Evolutionary conservation across 2,888 invertebrate genomes (phyloP).

Genomic region (Sinohyriopsis cumingii): DNA sequence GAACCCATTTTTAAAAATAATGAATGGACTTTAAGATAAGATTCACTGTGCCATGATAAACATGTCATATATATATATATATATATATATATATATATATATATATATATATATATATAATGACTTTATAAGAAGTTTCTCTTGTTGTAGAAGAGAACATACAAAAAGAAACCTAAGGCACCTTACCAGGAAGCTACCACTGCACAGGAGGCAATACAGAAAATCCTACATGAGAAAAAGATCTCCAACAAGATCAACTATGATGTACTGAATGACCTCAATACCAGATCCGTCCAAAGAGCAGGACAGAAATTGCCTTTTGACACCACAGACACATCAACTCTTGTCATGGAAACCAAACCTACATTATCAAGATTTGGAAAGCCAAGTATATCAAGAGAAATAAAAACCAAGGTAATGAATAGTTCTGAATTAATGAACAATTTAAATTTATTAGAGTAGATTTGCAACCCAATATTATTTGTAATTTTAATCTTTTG

Average conservation of each 20-base stretch:
- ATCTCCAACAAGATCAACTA: constrained; percentile 98
- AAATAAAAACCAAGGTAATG: constrained; percentile 24
- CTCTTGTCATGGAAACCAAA: constrained; percentile 6
- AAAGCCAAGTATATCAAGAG: constrained; percentile 34
- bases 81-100: too few species aligned
- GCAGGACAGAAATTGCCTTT: background rate
- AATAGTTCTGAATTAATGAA: background rate
- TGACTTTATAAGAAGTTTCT: too few species aligned
- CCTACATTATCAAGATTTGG: constrained; percentile 30
- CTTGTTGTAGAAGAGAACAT: constrained; percentile 48
- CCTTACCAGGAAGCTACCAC: constrained; percentile 68
- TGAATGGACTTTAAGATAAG: too few species aligned
- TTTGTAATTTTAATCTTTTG: too few species aligned
- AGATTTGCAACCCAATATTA: background rate
- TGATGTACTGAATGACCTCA: constrained; percentile 90
- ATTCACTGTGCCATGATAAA: too few species aligned
- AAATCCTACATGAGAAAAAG: constrained; percentile 95
- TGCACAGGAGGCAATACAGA: constrained; percentile 92
- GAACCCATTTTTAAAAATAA: too few species aligned
- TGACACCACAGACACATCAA: background rate
- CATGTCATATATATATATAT: too few species aligned
- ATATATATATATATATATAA: too few species aligned
- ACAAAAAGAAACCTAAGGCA: constrained; percentile 35
- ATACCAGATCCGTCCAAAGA: constrained; percentile 24
- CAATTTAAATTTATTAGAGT: background rate